A percentile compares a stretch with the other conserved stretches of the same genome.
Conservation (phyloP, 2,888 invertebrate genomes). For the Lysandra bellargus region DNA sequence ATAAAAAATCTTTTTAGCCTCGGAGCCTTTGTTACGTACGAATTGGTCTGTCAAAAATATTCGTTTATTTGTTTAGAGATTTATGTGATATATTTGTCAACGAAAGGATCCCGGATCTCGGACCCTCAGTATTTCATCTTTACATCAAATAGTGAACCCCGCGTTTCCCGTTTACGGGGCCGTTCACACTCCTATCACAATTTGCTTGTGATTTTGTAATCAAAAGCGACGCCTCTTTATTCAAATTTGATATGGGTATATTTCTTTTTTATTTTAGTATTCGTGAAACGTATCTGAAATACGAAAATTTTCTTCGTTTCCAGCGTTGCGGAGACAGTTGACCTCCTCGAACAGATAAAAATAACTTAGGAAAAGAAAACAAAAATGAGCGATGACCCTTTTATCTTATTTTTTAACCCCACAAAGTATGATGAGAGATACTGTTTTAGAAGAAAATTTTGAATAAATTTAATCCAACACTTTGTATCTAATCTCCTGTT, state of each 20-base stretch:
- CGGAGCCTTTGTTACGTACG: slow-evolving; percentile 6
- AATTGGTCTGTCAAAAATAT: slow-evolving; percentile 32
- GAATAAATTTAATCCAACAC: neutral
- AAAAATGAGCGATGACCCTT: slow-evolving; percentile 15
- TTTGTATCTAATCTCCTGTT: neutral
- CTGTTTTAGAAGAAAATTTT: neutral
- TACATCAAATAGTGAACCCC: slow-evolving; percentile 33
- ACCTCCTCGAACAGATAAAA: slow-evolving; percentile 4
- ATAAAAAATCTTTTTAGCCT: neutral
- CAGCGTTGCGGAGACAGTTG: slow-evolving; percentile 4
- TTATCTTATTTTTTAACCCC: slow-evolving; percentile 4
- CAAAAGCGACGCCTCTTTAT: slow-evolving; percentile 17
- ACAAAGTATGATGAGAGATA: slow-evolving; percentile 18
- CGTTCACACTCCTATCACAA: slow-evolving; percentile 14
- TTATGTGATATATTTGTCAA: slow-evolving; percentile 36
- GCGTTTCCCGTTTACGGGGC: slow-evolving; percentile 3
- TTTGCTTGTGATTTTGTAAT: slow-evolving; percentile 16
- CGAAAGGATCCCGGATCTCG: slow-evolving; percentile 34
- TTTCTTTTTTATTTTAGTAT: slow-evolving; percentile 16
- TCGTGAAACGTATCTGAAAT: slow-evolving; percentile 1
- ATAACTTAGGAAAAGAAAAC: slow-evolving; percentile 1
- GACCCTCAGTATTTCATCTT: slow-evolving; percentile 39
- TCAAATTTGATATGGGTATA: slow-evolving; percentile 15
- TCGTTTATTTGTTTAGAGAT: slow-evolving; percentile 34
- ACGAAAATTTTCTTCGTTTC: neutral